Evolutionary conservation across 2,113 vertebrate species (phyloP), one percentile per base, ranked within the genome.

Genomic region (Pseudorasbora parva): DNA sequence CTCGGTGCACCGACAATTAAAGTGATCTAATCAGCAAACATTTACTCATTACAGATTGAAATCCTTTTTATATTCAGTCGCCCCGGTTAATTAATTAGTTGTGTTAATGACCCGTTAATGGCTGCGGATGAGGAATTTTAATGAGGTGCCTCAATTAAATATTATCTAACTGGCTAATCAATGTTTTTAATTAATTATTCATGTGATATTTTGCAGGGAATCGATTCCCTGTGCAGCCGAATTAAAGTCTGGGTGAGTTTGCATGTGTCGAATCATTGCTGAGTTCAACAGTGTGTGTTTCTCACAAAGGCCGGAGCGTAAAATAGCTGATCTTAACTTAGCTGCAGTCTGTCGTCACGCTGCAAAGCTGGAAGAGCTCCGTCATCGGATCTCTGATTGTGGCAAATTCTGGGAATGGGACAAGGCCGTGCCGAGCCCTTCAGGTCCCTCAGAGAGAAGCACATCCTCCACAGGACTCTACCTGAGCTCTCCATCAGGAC

Each of bases 151-250:
- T 92, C 93, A 94, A 94, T 95, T 94, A 94, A 95, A 94, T 94
- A 95, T 94, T 94, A 94, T 94, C 93, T 93, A 91, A 92, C 90
- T 92, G 93, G 92, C 94, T 94, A 94, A 95, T 94, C 94, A 92
- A 92, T 94, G 91, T 69, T 51, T 93, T 45, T 25, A 72, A 72
- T 93, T 93, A 94, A 94, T 95, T 94, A 94, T 93, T 94, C 93
- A 94, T 90, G 90, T 92, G 90, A 92, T 92, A 92, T 94, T 93
- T 94, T 93, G 85, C 90, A 21, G 77, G 84, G 90, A 92, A 93
- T 94, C 91, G 91, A 91, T 93, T 92, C 83, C 81, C 82, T 43
- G 80, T 76, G 66, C 85, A 60, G 87, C 17, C 56, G 75, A 85
- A 87, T 77, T 80, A 91, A 93, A 90, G 82, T 86, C 89, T 89